These are phyloP conservation scores for Xestia ashworthii DNA, from an alignment of 2,888 invertebrate species.

Conservation along the genomic window DNA sequence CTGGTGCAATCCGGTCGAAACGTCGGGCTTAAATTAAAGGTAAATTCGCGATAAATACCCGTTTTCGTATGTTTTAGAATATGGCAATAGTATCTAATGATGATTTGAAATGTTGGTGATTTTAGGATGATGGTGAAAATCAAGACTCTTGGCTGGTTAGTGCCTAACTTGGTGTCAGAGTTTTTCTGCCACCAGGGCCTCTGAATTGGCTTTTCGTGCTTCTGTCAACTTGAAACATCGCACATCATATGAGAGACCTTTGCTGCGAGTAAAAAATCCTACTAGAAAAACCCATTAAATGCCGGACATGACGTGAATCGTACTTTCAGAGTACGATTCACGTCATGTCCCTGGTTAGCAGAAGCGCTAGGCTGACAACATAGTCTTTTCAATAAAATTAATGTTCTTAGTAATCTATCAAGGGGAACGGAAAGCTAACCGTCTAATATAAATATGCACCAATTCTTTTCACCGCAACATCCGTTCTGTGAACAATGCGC, in stretches of 20 bases:
- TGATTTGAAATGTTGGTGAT: neutral
- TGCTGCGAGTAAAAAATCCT: neutral
- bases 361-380: neutral
- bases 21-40: no score
- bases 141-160: neutral
- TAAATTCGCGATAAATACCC: no score
- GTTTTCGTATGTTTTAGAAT: no score
- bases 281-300: neutral
- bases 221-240: no score
- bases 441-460: constrained; percentile 40
- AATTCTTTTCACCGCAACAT: constrained; percentile 48
- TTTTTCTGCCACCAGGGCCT: no score
- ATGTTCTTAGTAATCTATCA: constrained; percentile 15
- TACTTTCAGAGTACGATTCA: no score
- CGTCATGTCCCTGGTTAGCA: no score
- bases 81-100: neutral
- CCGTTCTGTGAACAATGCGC: constrained; percentile 51
- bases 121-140: neutral
- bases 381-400: neutral
- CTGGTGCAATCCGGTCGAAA: no score
- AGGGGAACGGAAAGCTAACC: constrained; percentile 45
- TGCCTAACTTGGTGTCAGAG: no score
- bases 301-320: no score
- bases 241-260: no score
- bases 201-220: no score